These are phyloP conservation scores for Uloborus diversus DNA, from an alignment of 1,140 invertebrate species.

Conservation along the genomic window DNA sequence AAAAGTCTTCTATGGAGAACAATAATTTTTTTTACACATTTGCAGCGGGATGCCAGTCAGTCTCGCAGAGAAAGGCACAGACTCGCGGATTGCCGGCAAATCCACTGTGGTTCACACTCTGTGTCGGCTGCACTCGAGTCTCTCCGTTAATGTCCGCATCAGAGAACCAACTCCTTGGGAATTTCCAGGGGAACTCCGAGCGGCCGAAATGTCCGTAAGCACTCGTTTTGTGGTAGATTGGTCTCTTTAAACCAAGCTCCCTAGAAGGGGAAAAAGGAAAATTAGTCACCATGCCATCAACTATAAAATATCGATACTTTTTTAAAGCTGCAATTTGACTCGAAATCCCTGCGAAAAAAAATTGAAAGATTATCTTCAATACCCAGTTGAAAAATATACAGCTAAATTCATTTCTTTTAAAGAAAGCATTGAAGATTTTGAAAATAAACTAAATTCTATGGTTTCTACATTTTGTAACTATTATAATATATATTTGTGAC, in stretches of 20 bases:
- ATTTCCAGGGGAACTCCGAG: constrained; percentile 95
- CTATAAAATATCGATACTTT: too few relatives aligned
- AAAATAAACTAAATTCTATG: too few relatives aligned
- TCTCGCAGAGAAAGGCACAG: neutral
- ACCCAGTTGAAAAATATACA: too few relatives aligned
- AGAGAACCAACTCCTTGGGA: constrained; percentile 78
- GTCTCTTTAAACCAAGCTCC: constrained; percentile 91
- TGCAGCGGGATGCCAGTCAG: constrained; percentile 63
- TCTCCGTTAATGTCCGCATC: constrained; percentile 9
- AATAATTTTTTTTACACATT: constrained; percentile 63
- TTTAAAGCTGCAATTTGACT: too few relatives aligned
- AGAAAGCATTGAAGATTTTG: too few relatives aligned
- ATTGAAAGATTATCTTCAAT: too few relatives aligned
- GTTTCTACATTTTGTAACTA: too few relatives aligned
- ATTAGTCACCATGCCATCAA: too few relatives aligned
- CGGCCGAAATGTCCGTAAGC: constrained; percentile 99
- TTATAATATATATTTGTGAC: too few relatives aligned
- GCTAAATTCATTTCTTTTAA: too few relatives aligned
- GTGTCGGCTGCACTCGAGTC: neutral
- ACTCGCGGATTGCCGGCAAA: neutral
- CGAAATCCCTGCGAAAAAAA: too few relatives aligned
- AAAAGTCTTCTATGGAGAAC: constrained; percentile 55
- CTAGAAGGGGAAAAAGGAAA: constrained; percentile 69
- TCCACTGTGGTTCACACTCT: constrained; percentile 47
- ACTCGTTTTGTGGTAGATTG: constrained; percentile 97